Conservation (phyloP, 2,113 vertebrate species). For the Piprites chloris region DNA sequence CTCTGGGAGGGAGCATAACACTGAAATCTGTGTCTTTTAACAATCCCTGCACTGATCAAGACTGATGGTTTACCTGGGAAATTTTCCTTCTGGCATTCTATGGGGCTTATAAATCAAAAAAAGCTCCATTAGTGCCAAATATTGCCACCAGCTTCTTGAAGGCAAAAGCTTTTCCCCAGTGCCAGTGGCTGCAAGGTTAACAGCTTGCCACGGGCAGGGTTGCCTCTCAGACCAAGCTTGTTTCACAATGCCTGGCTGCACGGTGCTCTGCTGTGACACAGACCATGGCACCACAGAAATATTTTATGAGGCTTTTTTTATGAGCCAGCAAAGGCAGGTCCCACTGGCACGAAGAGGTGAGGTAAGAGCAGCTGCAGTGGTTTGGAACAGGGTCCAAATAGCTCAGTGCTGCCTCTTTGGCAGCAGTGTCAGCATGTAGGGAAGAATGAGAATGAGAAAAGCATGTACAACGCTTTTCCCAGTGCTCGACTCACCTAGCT, state of each 20-base stretch:
- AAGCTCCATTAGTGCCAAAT: neutral
- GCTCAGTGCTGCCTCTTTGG: neutral
- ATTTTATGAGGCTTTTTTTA: conserved; percentile 12
- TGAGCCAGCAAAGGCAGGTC: neutral
- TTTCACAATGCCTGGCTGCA: neutral
- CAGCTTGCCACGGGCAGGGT: neutral
- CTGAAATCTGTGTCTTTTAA: neutral
- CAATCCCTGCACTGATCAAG: neutral
- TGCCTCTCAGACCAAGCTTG: neutral
- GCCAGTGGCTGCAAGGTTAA: neutral
- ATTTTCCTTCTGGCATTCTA: neutral
- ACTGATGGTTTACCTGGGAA: neutral
- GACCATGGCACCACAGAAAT: neutral
- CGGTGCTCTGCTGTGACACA: neutral
- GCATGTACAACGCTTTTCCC: neutral
- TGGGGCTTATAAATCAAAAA: neutral
- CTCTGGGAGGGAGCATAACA: neutral
- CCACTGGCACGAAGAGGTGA: neutral
- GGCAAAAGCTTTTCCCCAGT: neutral
- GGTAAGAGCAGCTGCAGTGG: neutral
- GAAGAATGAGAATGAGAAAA: neutral
- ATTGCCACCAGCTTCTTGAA: neutral
- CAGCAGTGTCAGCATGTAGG: rapidly evolving
- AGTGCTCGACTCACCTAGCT: neutral
- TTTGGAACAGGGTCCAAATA: neutral